phyloP scores from a whole-genome alignment of 2,797 vertebrate species.

The Pseudopleuronectes americanus region DNA sequence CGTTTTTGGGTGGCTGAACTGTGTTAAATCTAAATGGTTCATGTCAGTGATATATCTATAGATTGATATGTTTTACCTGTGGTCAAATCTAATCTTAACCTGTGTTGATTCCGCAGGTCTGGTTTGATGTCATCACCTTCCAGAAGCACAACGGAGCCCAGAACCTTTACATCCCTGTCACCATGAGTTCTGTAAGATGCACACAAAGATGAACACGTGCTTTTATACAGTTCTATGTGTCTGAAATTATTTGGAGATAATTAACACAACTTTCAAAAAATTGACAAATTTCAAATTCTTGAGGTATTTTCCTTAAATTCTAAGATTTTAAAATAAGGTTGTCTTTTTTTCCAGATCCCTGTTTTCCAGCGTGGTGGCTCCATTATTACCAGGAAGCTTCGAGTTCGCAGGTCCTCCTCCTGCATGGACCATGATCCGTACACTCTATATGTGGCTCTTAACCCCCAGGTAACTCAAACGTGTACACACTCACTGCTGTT shows the following conservation, averaged over 20 bases:
- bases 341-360: slow-evolving; percentile 82
- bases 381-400: slow-evolving; percentile 88
- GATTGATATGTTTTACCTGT: neutral
- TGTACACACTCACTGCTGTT: neutral
- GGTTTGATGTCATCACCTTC: slow-evolving; percentile 89
- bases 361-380: slow-evolving; percentile 93
- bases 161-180: slow-evolving; percentile 90
- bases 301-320: neutral
- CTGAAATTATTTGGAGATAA: neutral
- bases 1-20: no score
- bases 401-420: slow-evolving; percentile 88
- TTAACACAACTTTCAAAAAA: neutral
- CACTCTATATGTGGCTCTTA: slow-evolving; percentile 90
- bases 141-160: slow-evolving; percentile 89
- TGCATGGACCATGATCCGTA: slow-evolving; percentile 92
- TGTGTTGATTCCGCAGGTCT: slow-evolving; percentile 81
- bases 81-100: neutral
- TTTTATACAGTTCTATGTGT: neutral
- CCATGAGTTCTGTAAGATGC: slow-evolving; percentile 88
- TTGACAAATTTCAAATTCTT: neutral
- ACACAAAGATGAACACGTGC: neutral
- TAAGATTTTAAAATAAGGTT: neutral
- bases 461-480: slow-evolving; percentile 78
- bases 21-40: neutral
- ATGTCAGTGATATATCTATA: neutral